Conservation (phyloP, 2,113 vertebrate genomes). For the Otis tarda region DNA sequence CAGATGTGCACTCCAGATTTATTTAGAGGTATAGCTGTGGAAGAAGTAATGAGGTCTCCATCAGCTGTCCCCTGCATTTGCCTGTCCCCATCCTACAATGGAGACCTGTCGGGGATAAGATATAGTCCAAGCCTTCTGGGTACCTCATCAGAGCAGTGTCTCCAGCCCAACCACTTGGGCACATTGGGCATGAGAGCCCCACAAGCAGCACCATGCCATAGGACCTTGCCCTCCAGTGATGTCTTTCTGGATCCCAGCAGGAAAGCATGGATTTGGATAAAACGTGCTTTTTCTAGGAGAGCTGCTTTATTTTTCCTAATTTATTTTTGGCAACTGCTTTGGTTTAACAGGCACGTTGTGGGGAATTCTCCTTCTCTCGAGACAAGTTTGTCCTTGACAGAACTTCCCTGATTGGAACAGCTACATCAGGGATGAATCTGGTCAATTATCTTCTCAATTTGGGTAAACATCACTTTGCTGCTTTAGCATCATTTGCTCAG, state of each 20-base stretch:
- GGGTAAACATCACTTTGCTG: background rate
- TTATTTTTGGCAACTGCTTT: background rate
- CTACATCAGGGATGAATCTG: background rate
- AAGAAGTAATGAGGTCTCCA: background rate
- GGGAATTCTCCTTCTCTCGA: background rate
- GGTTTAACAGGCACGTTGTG: background rate
- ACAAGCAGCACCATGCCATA: background rate
- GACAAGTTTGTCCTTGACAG: slow-evolving; percentile 7
- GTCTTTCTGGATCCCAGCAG: background rate
- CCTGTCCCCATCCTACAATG: background rate
- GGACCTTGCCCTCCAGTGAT: background rate
- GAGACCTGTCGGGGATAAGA: accelerated
- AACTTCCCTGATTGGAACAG: background rate
- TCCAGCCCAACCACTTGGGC: background rate
- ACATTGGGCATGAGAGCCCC: background rate
- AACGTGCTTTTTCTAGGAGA: background rate
- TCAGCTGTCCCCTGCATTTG: background rate
- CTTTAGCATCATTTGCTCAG: background rate
- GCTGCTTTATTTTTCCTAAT: background rate
- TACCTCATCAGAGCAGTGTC: background rate
- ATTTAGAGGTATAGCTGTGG: background rate
- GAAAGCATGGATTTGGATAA: background rate
- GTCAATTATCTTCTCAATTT: slow-evolving; percentile 10
- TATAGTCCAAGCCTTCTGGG: background rate
- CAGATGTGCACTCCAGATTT: background rate